Evolutionary conservation across 2,888 invertebrate genomes (phyloP).

Genomic region (Hyposoter dolosus): DNA sequence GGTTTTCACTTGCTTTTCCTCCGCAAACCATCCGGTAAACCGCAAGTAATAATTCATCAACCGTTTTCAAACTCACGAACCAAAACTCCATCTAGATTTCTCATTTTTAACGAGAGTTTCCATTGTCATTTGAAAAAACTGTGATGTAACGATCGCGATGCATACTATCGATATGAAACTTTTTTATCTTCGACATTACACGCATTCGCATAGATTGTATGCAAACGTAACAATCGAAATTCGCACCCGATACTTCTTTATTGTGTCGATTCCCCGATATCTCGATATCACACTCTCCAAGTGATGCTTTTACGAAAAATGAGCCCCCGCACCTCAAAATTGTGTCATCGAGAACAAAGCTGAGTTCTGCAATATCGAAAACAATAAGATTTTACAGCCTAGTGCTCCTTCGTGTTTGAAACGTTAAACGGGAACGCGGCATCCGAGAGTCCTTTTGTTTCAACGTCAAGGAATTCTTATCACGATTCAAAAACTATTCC

Average conservation of each 20-base stretch:
- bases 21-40: background rate
- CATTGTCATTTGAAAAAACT: conserved; percentile 6
- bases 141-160: background rate
- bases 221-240: conserved; percentile 4
- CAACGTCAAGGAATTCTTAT: conserved; percentile 38
- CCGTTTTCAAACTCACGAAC: background rate
- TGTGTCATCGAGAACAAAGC: conserved; percentile 9
- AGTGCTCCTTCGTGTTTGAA: conserved; percentile 6
- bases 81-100: background rate
- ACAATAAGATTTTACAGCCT: conserved; percentile 68
- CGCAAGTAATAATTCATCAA: background rate
- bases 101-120: background rate
- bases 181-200: background rate
- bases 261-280: conserved; percentile 54
- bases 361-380: conserved; percentile 65
- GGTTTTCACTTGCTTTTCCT: background rate
- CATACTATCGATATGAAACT: background rate
- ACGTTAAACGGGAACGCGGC: conserved; percentile 45
- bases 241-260: conserved; percentile 47
- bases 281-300: conserved; percentile 62
- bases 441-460: conserved; percentile 34
- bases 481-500: conserved; percentile 48
- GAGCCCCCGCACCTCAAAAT: conserved; percentile 20
- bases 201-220: background rate
- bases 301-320: conserved; percentile 49